Conservation (phyloP, 2,797 vertebrate genomes). For the Emydoidea blandingii region DNA sequence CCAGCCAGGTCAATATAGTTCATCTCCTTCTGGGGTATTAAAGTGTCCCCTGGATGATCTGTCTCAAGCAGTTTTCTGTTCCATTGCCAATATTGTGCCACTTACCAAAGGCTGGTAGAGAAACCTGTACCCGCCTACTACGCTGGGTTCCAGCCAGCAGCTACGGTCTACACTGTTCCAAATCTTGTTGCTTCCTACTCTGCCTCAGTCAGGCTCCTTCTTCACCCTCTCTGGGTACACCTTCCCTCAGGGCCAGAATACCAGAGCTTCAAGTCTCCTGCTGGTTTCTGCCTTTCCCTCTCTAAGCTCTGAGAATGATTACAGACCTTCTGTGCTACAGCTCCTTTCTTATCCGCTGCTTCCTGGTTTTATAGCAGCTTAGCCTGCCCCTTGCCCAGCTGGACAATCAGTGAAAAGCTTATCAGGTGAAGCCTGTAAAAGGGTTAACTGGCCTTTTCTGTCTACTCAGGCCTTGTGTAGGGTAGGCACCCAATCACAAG, state of each 20-base stretch:
- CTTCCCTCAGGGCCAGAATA: neutral
- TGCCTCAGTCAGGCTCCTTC: neutral
- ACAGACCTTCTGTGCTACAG: neutral
- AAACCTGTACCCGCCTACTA: fast-evolving
- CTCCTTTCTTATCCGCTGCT: neutral
- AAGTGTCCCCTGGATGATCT: neutral
- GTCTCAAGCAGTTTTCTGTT: neutral
- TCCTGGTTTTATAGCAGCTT: neutral
- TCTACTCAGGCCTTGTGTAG: neutral
- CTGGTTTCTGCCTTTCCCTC: neutral
- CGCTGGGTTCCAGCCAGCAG: neutral
- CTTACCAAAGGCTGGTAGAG: neutral
- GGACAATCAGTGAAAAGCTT: neutral
- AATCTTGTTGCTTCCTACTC: neutral
- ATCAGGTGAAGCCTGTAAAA: neutral
- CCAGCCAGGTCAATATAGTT: too few relatives aligned
- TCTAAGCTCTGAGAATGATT: neutral
- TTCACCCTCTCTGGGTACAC: neutral
- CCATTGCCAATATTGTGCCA: neutral
- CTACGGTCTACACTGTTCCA: neutral
- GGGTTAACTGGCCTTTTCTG: neutral
- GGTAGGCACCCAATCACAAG: neutral
- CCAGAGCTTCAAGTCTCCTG: neutral
- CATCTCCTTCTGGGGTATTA: neutral
- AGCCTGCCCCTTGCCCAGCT: neutral